Percentiles rank a stretch among this genome's conserved stretches.
phyloP scores from a whole-genome alignment of 23 tunicate species.

The Halocynthia aurantium region DNA sequence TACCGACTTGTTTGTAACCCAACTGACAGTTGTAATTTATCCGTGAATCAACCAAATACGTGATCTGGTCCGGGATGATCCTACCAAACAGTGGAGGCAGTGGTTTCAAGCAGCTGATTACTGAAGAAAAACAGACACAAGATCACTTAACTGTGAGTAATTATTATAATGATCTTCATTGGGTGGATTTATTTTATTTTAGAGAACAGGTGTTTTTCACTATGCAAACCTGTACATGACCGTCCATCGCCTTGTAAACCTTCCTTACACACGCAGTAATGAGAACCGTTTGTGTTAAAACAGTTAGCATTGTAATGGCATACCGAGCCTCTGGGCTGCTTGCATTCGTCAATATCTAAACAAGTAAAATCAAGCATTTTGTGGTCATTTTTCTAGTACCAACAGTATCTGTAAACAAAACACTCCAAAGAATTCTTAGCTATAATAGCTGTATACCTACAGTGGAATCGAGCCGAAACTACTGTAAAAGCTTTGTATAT shows the following conservation, averaged over 20 bases:
- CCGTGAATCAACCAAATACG: not conserved
- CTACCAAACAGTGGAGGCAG: not conserved
- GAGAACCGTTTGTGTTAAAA: not conserved
- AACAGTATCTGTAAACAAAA: too few species aligned
- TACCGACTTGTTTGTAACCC: not conserved
- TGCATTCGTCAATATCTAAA: conserved; percentile 1
- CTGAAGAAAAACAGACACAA: not conserved
- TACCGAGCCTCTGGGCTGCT: not conserved
- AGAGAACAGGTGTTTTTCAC: too few species aligned
- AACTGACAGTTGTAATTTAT: not conserved
- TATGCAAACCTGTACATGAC: not conserved
- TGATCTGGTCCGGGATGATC: not conserved
- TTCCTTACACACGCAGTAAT: conserved; percentile 2
- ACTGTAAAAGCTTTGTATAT: too few species aligned
- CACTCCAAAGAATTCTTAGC: too few species aligned
- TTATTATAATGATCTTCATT: not conserved
- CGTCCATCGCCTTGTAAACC: conserved; percentile 2
- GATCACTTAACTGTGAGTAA: not conserved
- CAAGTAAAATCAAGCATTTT: not conserved
- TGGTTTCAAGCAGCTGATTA: not conserved
- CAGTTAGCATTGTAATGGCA: conserved; percentile 1
- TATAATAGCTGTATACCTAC: not conserved
- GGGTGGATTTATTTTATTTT: too few species aligned
- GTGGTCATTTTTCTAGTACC: too few species aligned
- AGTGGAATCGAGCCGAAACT: not conserved